A percentile compares a stretch with the other conserved stretches of the same genome.
phyloP scores from a whole-genome alignment of 2,888 invertebrate genomes.

The Penaeus monodon region DNA sequence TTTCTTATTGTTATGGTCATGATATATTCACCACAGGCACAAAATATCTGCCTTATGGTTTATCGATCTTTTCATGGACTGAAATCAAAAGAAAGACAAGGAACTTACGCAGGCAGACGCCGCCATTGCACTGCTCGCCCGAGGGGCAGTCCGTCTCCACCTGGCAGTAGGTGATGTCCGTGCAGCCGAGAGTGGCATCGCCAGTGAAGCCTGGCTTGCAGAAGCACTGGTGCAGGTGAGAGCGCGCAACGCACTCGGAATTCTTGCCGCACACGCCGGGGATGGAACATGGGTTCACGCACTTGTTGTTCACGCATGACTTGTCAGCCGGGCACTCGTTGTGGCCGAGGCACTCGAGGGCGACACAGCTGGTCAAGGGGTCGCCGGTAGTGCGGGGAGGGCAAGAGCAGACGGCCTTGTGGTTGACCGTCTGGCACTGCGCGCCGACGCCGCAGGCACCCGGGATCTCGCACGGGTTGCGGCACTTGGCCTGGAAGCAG shows the following conservation, averaged over 20 bases:
- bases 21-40: not conserved
- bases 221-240: slow-evolving; percentile 82
- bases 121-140: slow-evolving; percentile 85
- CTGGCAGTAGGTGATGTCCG: slow-evolving; percentile 85
- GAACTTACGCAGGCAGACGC: slow-evolving; percentile 80
- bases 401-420: slow-evolving; percentile 81
- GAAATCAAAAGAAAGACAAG: not conserved
- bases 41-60: not conserved
- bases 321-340: slow-evolving; percentile 79
- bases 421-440: slow-evolving; percentile 80
- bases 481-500: slow-evolving; percentile 81
- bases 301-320: slow-evolving; percentile 84
- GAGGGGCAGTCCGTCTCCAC: slow-evolving; percentile 85
- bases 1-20: not conserved
- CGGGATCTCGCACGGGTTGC: slow-evolving; percentile 77
- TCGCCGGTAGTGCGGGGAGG: slow-evolving; percentile 70
- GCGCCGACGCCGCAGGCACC: slow-evolving; percentile 78
- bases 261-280: slow-evolving; percentile 86
- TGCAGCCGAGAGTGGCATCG: slow-evolving; percentile 85
- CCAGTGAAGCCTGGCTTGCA: slow-evolving; percentile 83
- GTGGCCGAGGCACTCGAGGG: slow-evolving; percentile 80
- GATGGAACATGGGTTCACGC: slow-evolving; percentile 84
- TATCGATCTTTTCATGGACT: not conserved
- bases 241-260: slow-evolving; percentile 78
- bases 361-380: slow-evolving; percentile 76